Base-by-base conservation (phyloP, 2,113 vertebrate species). In the Anas platyrhynchos region DNA sequence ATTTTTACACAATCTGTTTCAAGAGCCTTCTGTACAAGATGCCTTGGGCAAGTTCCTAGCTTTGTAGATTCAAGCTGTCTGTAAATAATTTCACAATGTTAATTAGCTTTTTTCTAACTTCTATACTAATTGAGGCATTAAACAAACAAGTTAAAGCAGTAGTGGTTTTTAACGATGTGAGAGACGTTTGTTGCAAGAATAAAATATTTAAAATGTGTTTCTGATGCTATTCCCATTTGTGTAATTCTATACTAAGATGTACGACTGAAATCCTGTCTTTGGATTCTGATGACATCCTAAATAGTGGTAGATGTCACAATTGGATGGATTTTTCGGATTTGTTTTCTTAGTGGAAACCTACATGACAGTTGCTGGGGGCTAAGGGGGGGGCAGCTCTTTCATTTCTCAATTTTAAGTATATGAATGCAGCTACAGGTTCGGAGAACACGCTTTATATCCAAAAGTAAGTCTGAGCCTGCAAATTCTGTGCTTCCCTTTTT, bases 31-130 rank as follows among this genome's bases (percentile, higher is more conserved):
- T 97, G 93, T 96, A 95, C 95, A 88, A 79, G 89, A 43, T 79
- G 96, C 96, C 95, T 94, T 86, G 92, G 96, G 96, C 96, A 46
- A 92, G 95, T 86, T 96, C 50, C 68, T 96, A 91, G 89, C 96
- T 97, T 95, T 97, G 91, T 97, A 96, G 73, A 96, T 95, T 95
- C 80, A 96, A 96, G 94, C 94, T 97, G 96, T 97, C 85, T 11
- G 89, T 96, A 97, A 95, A 95, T 97, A 97, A 97, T 97, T 97
- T 94, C 86, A 46, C 89, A 67, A 16, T 89, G 86, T 97, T 98
- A 97, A 97, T 98, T 98, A 97, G 91, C 73, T 89, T 96, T 97
- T 97, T 87, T 97, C 77, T 69, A 97, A 88, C 95, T 97, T 95
- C 78, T 96, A 1, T 95, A 93, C 90, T 96, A 96, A 92, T 95